Evolutionary conservation across 2,113 vertebrate genomes (phyloP), one percentile per base, ranked within the genome.

Genomic region (Chauna torquata): DNA sequence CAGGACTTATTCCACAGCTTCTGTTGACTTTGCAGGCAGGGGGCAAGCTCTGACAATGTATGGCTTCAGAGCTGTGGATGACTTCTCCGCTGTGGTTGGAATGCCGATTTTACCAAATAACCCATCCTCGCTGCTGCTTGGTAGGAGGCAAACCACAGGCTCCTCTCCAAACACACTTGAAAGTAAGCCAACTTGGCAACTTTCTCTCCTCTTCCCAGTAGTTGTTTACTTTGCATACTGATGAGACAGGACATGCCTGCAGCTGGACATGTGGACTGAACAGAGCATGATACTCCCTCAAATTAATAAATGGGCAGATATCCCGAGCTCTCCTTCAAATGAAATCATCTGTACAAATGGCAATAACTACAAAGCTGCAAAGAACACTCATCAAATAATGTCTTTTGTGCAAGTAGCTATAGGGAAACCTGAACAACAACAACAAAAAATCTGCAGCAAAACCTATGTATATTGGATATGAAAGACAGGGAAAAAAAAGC

Each of bases 371-470:
- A 68, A 80, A 92, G 30, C 13, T 40, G 69, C 8, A 28, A 66
- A 61, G 38, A n/a, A 0, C 8, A 30, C 7, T 55, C 0, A 0
- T 17, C n/a, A 80, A 86, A 70, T 61, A n/a, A 66, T 15, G 5
- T 7, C 1, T 28, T 36, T n/a, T 85, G 66, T 19, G 16, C 58
- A 55, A 82, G 27, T 7, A 62, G 27, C 22, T 69, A 16, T 13
- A 8, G 44, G 34, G 20, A 24, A 8, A 61, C 9, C 16, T 16
- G 62, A 69, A 12, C n/a, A 22, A 32, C 58, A 84, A 54, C n/a
- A n/a, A n/a, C n/a, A n/a, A 91, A 55, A 59, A 42, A 32, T 27
- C 38, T 58, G 40, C 11, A 82, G n/a, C 27, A 85, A 92, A 91
- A 68, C 2, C 3, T 24, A 64, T 15, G 9, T 44, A 32, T 42